Conservation (phyloP, 2,113 vertebrate species). For the Gila orcuttii region DNA sequence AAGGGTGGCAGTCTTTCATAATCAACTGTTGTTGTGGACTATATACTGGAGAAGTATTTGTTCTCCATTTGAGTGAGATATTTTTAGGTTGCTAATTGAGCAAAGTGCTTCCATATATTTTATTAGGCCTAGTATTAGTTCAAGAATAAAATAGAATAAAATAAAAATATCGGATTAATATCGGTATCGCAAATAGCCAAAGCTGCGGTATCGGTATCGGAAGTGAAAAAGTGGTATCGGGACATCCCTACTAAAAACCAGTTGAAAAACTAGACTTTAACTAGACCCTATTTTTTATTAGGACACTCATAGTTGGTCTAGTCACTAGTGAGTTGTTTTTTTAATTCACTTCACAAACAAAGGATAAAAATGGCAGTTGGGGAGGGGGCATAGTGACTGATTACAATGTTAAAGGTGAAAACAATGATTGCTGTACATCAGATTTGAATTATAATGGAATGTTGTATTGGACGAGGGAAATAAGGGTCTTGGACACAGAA, state of each 20-base stretch:
- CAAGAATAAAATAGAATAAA: no score
- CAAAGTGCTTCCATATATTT: no score
- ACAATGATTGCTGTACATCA: not conserved
- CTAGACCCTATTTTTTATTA: not conserved
- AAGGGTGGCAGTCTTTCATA: no score
- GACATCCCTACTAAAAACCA: not conserved
- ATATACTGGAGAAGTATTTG: no score
- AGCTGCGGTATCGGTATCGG: no score
- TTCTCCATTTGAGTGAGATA: no score
- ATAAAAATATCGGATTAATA: no score
- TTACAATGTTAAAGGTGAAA: slow-evolving; percentile 13
- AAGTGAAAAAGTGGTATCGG: no score
- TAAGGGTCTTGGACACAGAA: slow-evolving; percentile 17
- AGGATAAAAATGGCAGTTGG: not conserved
- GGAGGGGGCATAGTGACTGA: not conserved
- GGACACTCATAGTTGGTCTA: not conserved
- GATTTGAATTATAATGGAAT: slow-evolving; percentile 20
- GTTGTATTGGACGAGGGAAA: not conserved
- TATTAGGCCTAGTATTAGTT: no score
- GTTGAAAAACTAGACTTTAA: not conserved
- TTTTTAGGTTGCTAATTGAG: no score
- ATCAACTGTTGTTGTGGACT: no score
- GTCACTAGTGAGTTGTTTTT: not conserved
- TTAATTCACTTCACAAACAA: not conserved
- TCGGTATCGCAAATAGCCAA: no score